Base-by-base conservation (phyloP, 1,140 invertebrate genomes). In the Tetramorium alpestre region DNA sequence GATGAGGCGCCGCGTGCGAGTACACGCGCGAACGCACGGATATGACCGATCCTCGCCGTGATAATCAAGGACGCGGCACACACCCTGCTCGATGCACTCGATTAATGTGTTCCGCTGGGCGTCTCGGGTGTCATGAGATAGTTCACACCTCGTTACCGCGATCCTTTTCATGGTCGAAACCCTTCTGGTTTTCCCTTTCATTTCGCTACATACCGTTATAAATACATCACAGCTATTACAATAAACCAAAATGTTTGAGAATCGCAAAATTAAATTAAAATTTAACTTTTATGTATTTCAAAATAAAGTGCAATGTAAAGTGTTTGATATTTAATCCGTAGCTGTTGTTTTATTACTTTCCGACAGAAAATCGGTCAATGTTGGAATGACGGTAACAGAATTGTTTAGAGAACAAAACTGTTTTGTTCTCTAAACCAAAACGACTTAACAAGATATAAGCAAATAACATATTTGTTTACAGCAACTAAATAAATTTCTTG, bases 271-370 rank as follows among this genome's bases (percentile, higher is more conserved):
- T 22, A 22, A 22, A 22, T 22, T 22, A 22, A 22, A 22, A 22
- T 22, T 22, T 22, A 22, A 22, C 22, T 22, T 22, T 22, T 22
- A 22, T 22, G 22, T 22, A 22, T 22, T 22, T 22, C 22, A 22
- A 22, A 22, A 22, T 22, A 22, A 22, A 22, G 22, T 22, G 22
- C 22, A 22, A 22, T 22, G 22, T 22, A 22, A 22, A 22, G 22
- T 22, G 22, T 22, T 22, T 22, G 22, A 22, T 22, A 22, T 22
- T 22, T 22, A 49, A 96, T 99, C 99, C 3, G 97, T 96, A 1
- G 99, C 99, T 33, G 99, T 99, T 72, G 98, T 96, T 95, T 99
- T 99, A 95, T 98, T 98, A 64, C 97, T 98, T 94, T 99, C 99
- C 1, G 98, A 98, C n/a, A 99, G 95, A 95, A 99, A 99, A 94